A percentile compares a stretch with the other conserved stretches of the same genome.
phyloP scores from a whole-genome alignment of 2,888 invertebrate species.

The Lasioglossum calceatum region DNA sequence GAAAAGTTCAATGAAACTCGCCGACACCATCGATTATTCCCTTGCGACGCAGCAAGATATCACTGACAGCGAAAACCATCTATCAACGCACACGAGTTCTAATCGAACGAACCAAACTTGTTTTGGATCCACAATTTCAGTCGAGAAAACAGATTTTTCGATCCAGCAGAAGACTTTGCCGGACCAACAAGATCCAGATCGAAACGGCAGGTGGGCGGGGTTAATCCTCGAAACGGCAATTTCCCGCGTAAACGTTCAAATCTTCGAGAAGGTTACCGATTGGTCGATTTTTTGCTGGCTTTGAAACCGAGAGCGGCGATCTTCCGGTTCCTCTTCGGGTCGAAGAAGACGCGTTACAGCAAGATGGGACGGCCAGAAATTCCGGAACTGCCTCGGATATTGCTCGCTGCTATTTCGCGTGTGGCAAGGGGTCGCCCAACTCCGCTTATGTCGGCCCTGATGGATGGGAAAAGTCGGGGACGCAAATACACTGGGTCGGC shows the following conservation, averaged over 20 bases:
- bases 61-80: neutral
- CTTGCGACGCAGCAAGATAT: neutral
- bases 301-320: neutral
- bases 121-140: neutral
- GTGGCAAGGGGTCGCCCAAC: conserved; percentile 16
- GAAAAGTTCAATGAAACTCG: neutral
- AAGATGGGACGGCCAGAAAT: neutral
- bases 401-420: conserved; percentile 30
- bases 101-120: neutral
- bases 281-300: conserved; percentile 3
- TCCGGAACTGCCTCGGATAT: neutral
- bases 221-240: neutral
- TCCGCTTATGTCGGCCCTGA: conserved; percentile 39
- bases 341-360: neutral
- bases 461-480: conserved; percentile 49
- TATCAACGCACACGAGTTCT: neutral
- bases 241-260: conserved; percentile 36
- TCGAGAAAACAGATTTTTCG: neutral
- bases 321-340: neutral
- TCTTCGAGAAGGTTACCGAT: neutral
- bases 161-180: neutral
- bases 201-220: neutral
- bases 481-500: conserved; percentile 51
- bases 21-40: neutral
- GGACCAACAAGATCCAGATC: neutral